Evolutionary conservation across 2,888 invertebrate genomes (phyloP), one percentile per base, ranked within the genome.

Genomic region (Chaetogeoica ovagalla): DNA sequence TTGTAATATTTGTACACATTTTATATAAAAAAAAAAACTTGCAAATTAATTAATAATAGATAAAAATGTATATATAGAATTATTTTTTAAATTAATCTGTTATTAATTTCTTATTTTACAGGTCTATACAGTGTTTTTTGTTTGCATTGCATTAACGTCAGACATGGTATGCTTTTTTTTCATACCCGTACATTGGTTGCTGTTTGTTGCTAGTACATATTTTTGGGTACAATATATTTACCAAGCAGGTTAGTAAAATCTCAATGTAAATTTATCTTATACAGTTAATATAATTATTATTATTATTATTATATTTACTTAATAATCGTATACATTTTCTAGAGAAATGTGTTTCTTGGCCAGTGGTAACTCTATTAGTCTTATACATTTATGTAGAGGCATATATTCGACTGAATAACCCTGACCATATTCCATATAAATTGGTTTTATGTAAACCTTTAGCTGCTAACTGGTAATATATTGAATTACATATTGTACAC

Each of bases 81-180:
- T 43, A 43, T 43, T 43, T 43, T 43, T 43, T 11, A 43, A 43
- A 48, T 48, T 15, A 13, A 15, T 48, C 11, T 21, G 15, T 70
- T 57, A 7, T n/a, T 4, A 17, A 21, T 72, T 72, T 62, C 3
- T 60, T 15, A 43, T 75, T 1, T 89, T 89, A 63, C 90, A 96
- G 96, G 96, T 96, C 87, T 98, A 98, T 89, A 96, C 97, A 85
- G 93, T 97, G 86, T 95, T 98, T 89, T 98, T 98, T 89, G 94
- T 98, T 86, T 97, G 96, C 88, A 94, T 98, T 87, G 97, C 97
- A 84, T 91, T 98, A 85, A 97, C 97, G 84, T 97, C 98, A 85
- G 98, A 98, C 88, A 93, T 98, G 91, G 93, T 98, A 88, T 98
- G 97, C 90, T 97, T 95, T 89, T 95, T 98, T 89, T 97, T 98